Evolutionary conservation across 2,113 vertebrate genomes (phyloP).

Genomic region (Synodontis membranacea): DNA sequence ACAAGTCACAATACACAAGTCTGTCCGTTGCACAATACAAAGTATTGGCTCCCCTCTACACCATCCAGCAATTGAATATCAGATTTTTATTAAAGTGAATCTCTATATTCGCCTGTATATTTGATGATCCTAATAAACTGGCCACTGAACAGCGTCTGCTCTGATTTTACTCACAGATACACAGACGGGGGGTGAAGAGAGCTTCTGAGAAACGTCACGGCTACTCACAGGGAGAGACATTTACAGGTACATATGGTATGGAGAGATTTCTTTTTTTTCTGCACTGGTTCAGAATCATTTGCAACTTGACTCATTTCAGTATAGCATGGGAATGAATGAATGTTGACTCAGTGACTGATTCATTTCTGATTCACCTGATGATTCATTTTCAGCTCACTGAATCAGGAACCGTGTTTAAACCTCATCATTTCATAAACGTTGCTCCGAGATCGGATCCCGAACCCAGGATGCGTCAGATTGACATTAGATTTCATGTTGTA

Average conservation of each 20-base stretch:
- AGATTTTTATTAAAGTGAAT: not conserved
- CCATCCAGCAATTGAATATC: not conserved
- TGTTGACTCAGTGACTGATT: not conserved
- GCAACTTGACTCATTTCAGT: not conserved
- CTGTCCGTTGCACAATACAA: not conserved
- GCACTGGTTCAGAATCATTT: slow-evolving; percentile 58
- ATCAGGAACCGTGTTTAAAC: not conserved
- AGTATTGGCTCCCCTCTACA: not conserved
- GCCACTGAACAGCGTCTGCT: not conserved
- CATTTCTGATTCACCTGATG: not conserved
- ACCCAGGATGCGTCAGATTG: not conserved
- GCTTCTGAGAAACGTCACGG: slow-evolving; percentile 33
- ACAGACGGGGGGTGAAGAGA: slow-evolving; percentile 49
- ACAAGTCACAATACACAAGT: not conserved
- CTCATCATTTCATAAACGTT: not conserved
- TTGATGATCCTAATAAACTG: not conserved
- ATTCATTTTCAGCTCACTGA: slow-evolving; percentile 13
- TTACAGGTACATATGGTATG: slow-evolving; percentile 69
- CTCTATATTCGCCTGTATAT: no score
- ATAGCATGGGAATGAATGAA: not conserved
- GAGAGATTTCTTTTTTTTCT: slow-evolving; percentile 57
- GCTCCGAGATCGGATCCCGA: not conserved
- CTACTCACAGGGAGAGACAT: slow-evolving; percentile 52
- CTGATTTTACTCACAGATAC: slow-evolving; percentile 52
- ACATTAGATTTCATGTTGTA: not conserved